These are phyloP conservation scores for Cotesia glomerata DNA, from an alignment of 1,140 invertebrate species.

Conservation along the genomic window DNA sequence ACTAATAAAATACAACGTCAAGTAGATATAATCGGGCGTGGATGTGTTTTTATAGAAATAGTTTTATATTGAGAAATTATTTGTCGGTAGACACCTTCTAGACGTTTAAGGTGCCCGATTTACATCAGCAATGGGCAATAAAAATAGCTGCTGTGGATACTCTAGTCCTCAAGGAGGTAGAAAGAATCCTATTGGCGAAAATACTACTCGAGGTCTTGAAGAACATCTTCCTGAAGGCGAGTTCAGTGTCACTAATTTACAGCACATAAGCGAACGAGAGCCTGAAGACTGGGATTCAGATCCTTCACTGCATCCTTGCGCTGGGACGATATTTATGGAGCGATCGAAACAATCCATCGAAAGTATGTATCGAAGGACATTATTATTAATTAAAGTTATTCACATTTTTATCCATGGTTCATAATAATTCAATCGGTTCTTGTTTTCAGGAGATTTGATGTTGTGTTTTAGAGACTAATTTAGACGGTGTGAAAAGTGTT, in stretches of 20 bases:
- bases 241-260: constrained; percentile 86
- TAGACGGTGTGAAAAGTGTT: no score
- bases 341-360: constrained; percentile 89
- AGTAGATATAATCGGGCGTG: no score
- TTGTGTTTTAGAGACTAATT: no score
- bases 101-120: neutral
- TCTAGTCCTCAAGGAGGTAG: constrained; percentile 69
- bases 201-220: constrained; percentile 65
- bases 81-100: neutral
- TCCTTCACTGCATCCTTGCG: constrained; percentile 94
- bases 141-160: constrained; percentile 78
- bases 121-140: constrained; percentile 72
- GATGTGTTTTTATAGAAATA: no score
- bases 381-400: neutral
- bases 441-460: no score
- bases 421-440: no score
- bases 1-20: no score
- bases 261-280: constrained; percentile 97
- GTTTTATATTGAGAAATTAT: neutral
- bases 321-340: constrained; percentile 94
- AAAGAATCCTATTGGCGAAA: constrained; percentile 60
- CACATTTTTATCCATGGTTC: no score
- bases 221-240: constrained; percentile 77
- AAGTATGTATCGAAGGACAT: constrained; percentile 68
- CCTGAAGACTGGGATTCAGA: constrained; percentile 92